Conservation (phyloP, 2,888 invertebrate species). For the Platycnemis pennipes region DNA sequence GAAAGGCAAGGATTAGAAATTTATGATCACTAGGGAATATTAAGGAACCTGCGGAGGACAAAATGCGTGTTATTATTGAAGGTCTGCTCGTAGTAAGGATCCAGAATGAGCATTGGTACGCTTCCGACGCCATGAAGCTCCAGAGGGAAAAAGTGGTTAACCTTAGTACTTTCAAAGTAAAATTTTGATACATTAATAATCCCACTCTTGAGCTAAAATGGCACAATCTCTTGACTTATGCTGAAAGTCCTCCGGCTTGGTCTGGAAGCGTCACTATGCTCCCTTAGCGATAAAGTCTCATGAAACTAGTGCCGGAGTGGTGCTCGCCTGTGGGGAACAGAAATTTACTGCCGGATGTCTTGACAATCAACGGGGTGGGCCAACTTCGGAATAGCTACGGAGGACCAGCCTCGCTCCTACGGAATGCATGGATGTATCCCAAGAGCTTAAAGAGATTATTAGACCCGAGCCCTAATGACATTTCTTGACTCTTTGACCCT, state of each 20-base stretch:
- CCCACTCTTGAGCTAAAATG: too few species aligned
- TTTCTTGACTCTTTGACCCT: constrained; percentile 3
- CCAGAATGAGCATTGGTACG: too few species aligned
- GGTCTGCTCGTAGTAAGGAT: too few species aligned
- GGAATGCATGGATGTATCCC: neutral
- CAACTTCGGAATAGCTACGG: neutral
- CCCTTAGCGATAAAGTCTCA: neutral
- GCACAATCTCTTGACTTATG: too few species aligned
- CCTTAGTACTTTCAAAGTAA: too few species aligned
- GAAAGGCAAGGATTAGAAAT: too few species aligned
- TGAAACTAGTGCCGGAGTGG: neutral
- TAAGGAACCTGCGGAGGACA: too few species aligned
- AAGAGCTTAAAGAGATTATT: neutral
- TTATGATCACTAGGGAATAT: too few species aligned
- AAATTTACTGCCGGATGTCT: neutral
- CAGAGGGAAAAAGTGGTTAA: too few species aligned
- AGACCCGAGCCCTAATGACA: neutral
- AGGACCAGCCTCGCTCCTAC: neutral
- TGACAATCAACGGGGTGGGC: neutral
- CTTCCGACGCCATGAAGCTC: too few species aligned
- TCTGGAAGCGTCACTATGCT: neutral
- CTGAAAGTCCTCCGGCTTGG: neutral
- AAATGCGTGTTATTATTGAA: too few species aligned
- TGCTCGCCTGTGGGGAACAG: neutral
- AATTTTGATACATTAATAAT: too few species aligned